Evolutionary conservation across 2,888 invertebrate species (phyloP), one percentile per base, ranked within the genome.

Genomic region (Orthonevra nobilis): DNA sequence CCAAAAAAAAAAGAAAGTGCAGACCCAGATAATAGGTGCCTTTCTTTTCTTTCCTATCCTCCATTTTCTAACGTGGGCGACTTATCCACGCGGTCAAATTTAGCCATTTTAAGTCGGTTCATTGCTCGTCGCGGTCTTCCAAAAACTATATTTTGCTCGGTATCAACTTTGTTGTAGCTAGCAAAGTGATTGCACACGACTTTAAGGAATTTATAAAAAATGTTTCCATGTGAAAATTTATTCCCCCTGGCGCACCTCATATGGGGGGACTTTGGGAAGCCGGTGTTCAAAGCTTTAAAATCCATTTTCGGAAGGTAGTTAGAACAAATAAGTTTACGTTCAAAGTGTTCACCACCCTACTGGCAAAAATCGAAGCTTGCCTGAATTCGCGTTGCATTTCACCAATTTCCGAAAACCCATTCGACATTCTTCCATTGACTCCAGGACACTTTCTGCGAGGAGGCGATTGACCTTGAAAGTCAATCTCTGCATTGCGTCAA

Each of bases 271-370:
- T 34, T 6, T 46, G 50, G 60, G 44, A 38, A 32, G 46, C 63
- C n/a, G 38, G 19, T 2, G 48, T 48, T n/a, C 32, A 36, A 14
- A 19, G 20, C 7, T 40, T 52, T 15, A 26, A 46, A 15, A 7
- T 44, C 15, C 26, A 68, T 48, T 23, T 52, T 10, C 30, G 32
- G 5, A 50, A 20, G 10, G 5, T 5, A 15, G 20, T 15, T 2
- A 17, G 23, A 12, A 15, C 36, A 2, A 4, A 12, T 2, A 23
- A 15, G 28, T 26, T 56, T 1, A 63, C 36, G 6, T 70, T 56
- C 10, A 70, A 70, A 9, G 70, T 72, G 34, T 61, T 66, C 6
- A 10, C 56, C 2, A 68, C 66, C 0, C 17, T 81, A 9, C 48
- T 52, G 36, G 0, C 20, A 3, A 20, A 44, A 20, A 60, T 44